Base-by-base conservation (phyloP, 2,797 vertebrate genomes). In the Malurus splendens region DNA sequence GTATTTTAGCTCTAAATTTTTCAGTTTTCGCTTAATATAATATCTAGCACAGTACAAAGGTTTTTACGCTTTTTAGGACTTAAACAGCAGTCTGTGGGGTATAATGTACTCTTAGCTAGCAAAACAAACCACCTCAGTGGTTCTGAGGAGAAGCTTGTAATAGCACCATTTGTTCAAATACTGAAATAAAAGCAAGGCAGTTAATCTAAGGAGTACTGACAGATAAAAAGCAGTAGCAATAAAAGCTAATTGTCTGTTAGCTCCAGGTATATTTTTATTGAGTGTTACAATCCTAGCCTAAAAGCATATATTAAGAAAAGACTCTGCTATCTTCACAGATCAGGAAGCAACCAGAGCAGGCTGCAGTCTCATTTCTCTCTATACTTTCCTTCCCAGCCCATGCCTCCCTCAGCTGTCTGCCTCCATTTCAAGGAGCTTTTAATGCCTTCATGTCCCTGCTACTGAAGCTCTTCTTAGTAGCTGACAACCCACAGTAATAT, bases 221-320 rank as follows among this genome's bases (percentile, higher is more conserved):
- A 93, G 90, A 92, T 71, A 93, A 93, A 95, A 94, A 83, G 82
- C 80, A 86, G 71, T 57, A 73, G 71, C 93, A 93, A 89, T 93
- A 93, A 95, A 95, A 92, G 57, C 92, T 94, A 94, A 94, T 91
- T 94, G 92, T 94, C 92, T 94, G 90, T 84, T 94, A 94, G 91
- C 86, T 94, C 50, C 83, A 94, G 92, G 91, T 94, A 61, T 91
- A 90, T 80, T 94, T 94, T 92, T 93, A 92, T 66, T 79, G 91
- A 94, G 91, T 88, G 66, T 86, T 93, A 93, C 87, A 94, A 57
- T 94, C 56, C 64, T 51, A 86, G 64, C 36, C 77, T 92, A 82
- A 87, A 93, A 93, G 64, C 56, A 70, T 86, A 70, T 81, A 79
- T 92, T 92, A 93, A 66, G 64, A 81, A 90, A 82, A 87, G 45